These are phyloP conservation scores for Nymphalis polychloros DNA, from an alignment of 2,888 invertebrate species.

Conservation along the genomic window DNA sequence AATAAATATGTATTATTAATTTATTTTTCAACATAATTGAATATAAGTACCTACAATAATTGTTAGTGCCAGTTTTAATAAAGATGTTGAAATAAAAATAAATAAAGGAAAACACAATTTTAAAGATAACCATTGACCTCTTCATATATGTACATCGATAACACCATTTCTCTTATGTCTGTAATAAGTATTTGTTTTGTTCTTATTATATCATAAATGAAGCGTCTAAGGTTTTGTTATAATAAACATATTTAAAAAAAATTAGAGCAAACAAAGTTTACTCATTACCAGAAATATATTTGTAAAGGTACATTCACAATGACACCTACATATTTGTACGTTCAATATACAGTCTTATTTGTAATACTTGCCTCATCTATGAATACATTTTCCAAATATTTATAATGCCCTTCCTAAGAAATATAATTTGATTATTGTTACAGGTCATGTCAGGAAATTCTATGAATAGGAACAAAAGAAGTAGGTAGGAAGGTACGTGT, in stretches of 20 bases:
- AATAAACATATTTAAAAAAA: not conserved
- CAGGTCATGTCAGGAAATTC: slow-evolving; percentile 50
- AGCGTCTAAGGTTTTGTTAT: not conserved
- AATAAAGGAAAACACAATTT: slow-evolving; percentile 31
- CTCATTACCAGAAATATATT: not conserved
- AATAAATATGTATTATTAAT: no score
- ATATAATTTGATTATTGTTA: slow-evolving; percentile 71
- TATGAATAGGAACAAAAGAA: slow-evolving; percentile 74
- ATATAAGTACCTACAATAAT: no score
- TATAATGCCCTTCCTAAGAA: slow-evolving; percentile 43
- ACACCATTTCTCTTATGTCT: slow-evolving; percentile 29
- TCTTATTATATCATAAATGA: slow-evolving; percentile 13
- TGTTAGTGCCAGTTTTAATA: slow-evolving; percentile 3
- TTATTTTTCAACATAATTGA: no score
- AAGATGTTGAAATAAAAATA: slow-evolving; percentile 32
- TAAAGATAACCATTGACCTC: slow-evolving; percentile 35
- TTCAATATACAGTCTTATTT: not conserved
- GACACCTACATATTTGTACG: no score
- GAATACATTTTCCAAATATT: slow-evolving; percentile 28
- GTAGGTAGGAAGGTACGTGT: slow-evolving; percentile 49
- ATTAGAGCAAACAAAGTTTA: not conserved
- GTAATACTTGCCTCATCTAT: slow-evolving; percentile 2
- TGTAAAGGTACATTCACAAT: no score
- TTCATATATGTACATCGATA: slow-evolving; percentile 29
- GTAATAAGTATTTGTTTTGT: slow-evolving; percentile 15